Evolutionary conservation across 2,113 vertebrate genomes (phyloP).

Genomic region (Platycercus adscitus): DNA sequence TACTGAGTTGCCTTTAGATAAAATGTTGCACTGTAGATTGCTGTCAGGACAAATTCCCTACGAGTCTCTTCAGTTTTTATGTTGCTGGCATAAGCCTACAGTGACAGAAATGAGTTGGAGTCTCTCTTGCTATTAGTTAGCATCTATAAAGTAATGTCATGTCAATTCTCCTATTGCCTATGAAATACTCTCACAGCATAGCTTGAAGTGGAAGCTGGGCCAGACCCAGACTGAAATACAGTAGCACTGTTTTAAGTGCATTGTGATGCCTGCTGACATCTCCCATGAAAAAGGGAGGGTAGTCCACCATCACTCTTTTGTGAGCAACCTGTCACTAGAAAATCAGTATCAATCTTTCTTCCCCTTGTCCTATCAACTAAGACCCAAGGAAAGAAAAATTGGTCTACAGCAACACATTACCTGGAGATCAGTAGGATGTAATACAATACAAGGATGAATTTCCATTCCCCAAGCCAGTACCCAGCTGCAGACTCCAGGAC

Average conservation of each 20-base stretch:
- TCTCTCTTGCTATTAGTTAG: constrained; percentile 24
- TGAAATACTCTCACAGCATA: neutral
- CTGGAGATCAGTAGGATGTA: constrained; percentile 16
- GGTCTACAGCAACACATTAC: constrained; percentile 25
- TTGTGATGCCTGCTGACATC: constrained; percentile 48
- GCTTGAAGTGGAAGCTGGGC: neutral
- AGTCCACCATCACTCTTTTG: constrained; percentile 36
- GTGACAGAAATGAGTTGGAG: constrained; percentile 36
- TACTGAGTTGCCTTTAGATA: constrained; percentile 49
- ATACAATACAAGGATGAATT: neutral
- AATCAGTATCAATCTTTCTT: constrained; percentile 66
- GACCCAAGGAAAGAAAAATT: constrained; percentile 54
- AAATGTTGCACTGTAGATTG: constrained; percentile 37
- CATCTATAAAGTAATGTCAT: neutral
- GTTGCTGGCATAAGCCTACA: constrained; percentile 17
- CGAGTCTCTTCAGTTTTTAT: constrained; percentile 38
- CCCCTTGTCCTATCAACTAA: constrained; percentile 43
- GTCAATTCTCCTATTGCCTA: neutral
- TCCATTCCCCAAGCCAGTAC: neutral
- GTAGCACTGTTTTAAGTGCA: constrained; percentile 54
- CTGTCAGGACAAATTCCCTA: constrained; percentile 55
- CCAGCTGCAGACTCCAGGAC: neutral
- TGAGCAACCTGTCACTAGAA: constrained; percentile 39
- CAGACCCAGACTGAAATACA: constrained; percentile 33
- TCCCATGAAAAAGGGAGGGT: constrained; percentile 22